These are phyloP conservation scores for Xenops minutus DNA, from an alignment of 2,797 vertebrate genomes.

Conservation along the genomic window DNA sequence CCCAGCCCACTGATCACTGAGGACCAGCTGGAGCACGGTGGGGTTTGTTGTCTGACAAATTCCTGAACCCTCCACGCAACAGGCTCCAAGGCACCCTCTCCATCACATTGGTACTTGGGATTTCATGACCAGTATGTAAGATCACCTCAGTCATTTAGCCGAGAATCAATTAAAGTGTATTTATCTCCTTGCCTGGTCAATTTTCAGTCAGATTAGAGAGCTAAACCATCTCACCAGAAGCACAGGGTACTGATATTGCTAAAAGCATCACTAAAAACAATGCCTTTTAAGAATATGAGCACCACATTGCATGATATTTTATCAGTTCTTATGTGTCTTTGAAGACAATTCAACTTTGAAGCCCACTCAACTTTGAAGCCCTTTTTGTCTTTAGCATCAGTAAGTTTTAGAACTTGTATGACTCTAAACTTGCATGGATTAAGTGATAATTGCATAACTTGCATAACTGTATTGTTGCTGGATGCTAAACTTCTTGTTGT, in stretches of 20 bases:
- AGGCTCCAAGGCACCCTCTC: background rate
- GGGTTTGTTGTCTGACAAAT: background rate
- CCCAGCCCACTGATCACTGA: background rate
- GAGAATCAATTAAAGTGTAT: background rate
- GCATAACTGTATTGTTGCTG: background rate
- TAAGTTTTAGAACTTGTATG: background rate
- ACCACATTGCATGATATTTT: background rate
- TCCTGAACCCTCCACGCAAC: background rate
- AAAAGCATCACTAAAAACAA: constrained; percentile 1
- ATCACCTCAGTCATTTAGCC: background rate
- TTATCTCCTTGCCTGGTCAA: background rate
- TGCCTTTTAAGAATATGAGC: background rate
- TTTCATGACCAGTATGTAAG: background rate
- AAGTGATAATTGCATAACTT: constrained; percentile 19
- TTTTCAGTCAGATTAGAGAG: background rate
- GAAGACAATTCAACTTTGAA: background rate
- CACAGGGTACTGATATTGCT: background rate
- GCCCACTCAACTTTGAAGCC: background rate
- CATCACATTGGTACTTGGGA: background rate
- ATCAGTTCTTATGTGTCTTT: background rate
- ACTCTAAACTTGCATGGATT: background rate
- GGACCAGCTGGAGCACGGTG: background rate
- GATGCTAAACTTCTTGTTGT: background rate
- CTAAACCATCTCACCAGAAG: background rate
- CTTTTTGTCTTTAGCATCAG: background rate